phyloP scores from a whole-genome alignment of 2,888 invertebrate species.

The Azorinus chamasolen region DNA sequence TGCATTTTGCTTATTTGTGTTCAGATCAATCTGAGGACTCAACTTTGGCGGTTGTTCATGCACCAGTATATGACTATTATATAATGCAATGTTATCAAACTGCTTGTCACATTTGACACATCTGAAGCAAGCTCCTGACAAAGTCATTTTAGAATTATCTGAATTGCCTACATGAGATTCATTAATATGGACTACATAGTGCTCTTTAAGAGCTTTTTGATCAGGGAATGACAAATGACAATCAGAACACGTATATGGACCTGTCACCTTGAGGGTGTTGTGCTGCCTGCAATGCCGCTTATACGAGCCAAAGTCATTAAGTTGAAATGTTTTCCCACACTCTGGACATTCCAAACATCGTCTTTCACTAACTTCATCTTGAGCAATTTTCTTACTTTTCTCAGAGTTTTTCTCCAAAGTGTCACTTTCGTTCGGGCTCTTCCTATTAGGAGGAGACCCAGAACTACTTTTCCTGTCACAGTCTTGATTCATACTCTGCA shows the following conservation, averaged over 20 bases:
- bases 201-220: conserved; percentile 66
- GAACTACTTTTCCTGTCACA: conserved; percentile 7
- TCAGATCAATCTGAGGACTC: conserved; percentile 14
- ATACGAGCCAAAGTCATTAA: conserved; percentile 83
- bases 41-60: conserved; percentile 13
- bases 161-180: conserved; percentile 28
- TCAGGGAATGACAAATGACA: conserved; percentile 72
- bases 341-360: conserved; percentile 79
- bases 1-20: not conserved
- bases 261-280: conserved; percentile 65
- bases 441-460: not conserved
- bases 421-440: not conserved
- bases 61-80: conserved; percentile 9
- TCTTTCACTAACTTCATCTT: conserved; percentile 46
- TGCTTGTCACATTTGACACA: conserved; percentile 43
- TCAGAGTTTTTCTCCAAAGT: too few species aligned
- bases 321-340: conserved; percentile 80
- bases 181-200: conserved; percentile 51
- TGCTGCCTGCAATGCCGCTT: conserved; percentile 82
- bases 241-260: conserved; percentile 71
- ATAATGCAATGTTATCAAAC: conserved; percentile 25
- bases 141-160: too few species aligned
- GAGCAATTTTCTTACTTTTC: conserved; percentile 25
- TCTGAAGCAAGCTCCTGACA: conserved; percentile 5
- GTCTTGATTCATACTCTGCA: not conserved